Base-by-base conservation (phyloP, 2,113 vertebrate species). In the Catagonus wagneri region DNA sequence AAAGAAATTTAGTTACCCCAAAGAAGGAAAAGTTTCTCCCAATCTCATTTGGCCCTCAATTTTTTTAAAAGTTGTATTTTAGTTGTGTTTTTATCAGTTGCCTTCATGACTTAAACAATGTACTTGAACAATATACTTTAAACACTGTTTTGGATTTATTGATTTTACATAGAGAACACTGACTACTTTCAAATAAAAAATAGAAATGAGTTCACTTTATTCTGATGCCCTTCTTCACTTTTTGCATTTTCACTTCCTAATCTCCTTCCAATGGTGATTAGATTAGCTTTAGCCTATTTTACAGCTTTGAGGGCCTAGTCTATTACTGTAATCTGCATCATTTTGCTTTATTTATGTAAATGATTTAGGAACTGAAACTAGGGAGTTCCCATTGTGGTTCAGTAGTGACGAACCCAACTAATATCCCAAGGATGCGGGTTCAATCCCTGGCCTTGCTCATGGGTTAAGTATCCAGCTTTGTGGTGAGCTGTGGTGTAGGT, bases 81-180 rank as follows among this genome's bases (percentile, higher is more conserved):
- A 75, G 80, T 74, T 88, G 10, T 56, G 63, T 29, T 87, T 72
- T 90, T 91, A 65, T 91, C 71, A 63, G 8, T 84, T 90, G 25
- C 10, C 81, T 91, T 94, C 60, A 61, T 63, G 36, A 83, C 3
- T 72, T 81, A 16, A 56, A 56, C 54, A 56, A 56, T 8, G 8
- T 44, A 44, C 44, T 78, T 68, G 80, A 68, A 78, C 22, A 90
- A 79, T 16, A 34, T 71, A 44, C 16, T 90, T 63, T 39, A 27
- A 87, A 76, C 3, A 54, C 22, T 83, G 1, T 61, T 83, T 87
- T 58, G 27, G 13, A 93, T 80, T 61, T 92, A 63, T 29, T n/a
- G 11, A 84, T 13, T 63, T 90, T 79, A 34, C 1, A 54, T 22
- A 86, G n/a, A 86, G 39, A 89, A 87, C 56, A 80, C 44, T 83